Conservation (phyloP, 2,888 invertebrate genomes). For the Hartigia nigra region DNA sequence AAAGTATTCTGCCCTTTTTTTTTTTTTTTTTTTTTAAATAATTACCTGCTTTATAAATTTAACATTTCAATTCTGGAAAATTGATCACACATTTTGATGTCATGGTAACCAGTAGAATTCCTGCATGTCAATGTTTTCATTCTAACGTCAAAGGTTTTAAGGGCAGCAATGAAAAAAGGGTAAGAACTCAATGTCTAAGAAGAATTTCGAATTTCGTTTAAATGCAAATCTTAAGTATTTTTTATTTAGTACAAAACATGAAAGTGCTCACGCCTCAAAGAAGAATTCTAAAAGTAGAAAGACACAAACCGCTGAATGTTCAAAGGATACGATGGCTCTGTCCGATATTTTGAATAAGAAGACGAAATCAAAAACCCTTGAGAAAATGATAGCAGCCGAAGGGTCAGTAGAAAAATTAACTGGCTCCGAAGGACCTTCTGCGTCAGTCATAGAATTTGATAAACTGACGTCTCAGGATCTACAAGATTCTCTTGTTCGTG, state of each 20-base stretch:
- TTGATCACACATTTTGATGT: not conserved
- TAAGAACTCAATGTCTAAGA: not conserved
- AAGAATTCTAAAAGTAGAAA: not conserved
- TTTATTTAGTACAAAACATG: not conserved
- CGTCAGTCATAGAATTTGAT: conserved; percentile 26
- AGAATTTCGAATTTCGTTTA: not conserved
- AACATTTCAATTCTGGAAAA: not conserved
- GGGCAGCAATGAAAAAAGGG: not conserved
- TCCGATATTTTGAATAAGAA: not conserved
- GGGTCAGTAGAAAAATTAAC: conserved; percentile 16
- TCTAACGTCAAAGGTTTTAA: not conserved
- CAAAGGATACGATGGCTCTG: not conserved
- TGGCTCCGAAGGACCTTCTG: conserved; percentile 14
- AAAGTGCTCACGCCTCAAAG: not conserved
- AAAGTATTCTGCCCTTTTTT: conserved; percentile 10
- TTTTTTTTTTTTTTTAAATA: not conserved
- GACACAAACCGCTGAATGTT: not conserved
- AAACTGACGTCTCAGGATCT: conserved; percentile 29
- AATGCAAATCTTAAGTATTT: not conserved
- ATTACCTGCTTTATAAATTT: not conserved
- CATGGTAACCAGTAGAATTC: not conserved
- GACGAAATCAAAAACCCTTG: not conserved
- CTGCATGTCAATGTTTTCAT: not conserved
- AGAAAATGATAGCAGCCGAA: conserved; percentile 12
- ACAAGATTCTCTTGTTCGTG: conserved; percentile 28